Evolutionary conservation across 1,140 invertebrate genomes (phyloP).

Genomic region (Bombus fervidus): DNA sequence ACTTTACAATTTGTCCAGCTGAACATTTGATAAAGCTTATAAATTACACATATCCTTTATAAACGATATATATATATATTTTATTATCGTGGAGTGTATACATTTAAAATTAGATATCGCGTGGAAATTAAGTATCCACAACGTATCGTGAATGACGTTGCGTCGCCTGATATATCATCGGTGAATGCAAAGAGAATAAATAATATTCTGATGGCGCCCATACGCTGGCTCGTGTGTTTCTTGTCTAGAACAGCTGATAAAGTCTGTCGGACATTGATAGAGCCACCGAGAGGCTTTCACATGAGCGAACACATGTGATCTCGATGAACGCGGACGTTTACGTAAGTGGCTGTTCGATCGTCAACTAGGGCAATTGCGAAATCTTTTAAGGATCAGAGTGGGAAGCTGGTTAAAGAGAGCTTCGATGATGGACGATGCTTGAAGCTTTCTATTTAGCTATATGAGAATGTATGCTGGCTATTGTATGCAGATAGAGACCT

Average conservation of each 20-base stretch:
- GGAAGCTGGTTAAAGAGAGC: neutral
- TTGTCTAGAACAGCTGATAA: conserved; percentile 31
- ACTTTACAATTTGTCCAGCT: too few species aligned
- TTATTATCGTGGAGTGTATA: neutral
- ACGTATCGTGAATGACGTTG: neutral
- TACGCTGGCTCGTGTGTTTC: conserved; percentile 18
- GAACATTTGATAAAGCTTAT: too few species aligned
- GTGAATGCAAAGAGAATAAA: conserved; percentile 28
- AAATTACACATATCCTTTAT: too few species aligned
- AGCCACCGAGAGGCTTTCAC: neutral
- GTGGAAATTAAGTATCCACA: neutral
- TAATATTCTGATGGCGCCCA: conserved; percentile 11
- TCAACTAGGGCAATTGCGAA: conserved; percentile 13
- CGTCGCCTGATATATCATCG: neutral
- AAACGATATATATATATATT: too few species aligned
- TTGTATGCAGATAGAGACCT: neutral
- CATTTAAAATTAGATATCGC: neutral
- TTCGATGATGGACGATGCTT: neutral
- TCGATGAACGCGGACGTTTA: conserved; percentile 20
- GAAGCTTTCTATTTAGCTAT: neutral
- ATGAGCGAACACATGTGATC: neutral
- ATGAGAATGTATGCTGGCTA: too few species aligned
- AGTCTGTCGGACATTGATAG: conserved; percentile 40
- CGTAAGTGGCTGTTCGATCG: conserved; percentile 21
- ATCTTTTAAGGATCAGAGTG: neutral